Conservation (phyloP, 2,113 vertebrate genomes). For the Cyphomyrus plagiostoma region DNA sequence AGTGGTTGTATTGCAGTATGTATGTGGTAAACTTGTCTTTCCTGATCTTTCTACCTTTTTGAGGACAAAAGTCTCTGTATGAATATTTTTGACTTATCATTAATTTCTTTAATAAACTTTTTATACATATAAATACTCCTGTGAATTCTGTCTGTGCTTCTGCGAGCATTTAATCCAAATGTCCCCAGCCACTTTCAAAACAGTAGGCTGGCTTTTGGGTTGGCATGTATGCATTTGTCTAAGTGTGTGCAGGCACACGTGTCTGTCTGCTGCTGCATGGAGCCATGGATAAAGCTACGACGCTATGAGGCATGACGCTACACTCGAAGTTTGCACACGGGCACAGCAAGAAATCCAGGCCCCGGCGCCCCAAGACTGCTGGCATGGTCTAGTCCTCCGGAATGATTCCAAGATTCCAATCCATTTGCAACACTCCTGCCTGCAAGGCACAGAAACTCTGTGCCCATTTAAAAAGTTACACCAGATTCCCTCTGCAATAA, state of each 20-base stretch:
- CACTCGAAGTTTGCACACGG: neutral
- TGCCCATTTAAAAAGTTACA: neutral
- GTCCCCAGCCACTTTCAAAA: neutral
- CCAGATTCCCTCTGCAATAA: neutral
- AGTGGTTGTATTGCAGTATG: constrained; percentile 12
- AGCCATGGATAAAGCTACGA: neutral
- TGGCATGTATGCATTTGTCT: neutral
- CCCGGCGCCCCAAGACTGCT: neutral
- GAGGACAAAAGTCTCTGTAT: constrained; percentile 13
- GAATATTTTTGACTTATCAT: neutral
- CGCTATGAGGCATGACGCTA: neutral
- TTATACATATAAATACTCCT: constrained; percentile 24
- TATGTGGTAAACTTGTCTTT: neutral
- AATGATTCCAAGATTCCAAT: neutral
- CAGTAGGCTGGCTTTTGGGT: neutral
- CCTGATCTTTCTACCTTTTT: neutral
- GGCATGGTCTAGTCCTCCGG: neutral
- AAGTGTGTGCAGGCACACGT: neutral
- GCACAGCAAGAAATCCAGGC: neutral
- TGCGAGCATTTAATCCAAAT: neutral
- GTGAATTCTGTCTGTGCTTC: neutral
- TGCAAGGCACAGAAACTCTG: neutral
- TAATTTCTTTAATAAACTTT: constrained; percentile 56
- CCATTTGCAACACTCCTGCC: neutral
- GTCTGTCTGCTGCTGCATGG: neutral